Evolutionary conservation across 2,797 vertebrate genomes (phyloP), one percentile per base, ranked within the genome.

Genomic region (Pangasius macronema): DNA sequence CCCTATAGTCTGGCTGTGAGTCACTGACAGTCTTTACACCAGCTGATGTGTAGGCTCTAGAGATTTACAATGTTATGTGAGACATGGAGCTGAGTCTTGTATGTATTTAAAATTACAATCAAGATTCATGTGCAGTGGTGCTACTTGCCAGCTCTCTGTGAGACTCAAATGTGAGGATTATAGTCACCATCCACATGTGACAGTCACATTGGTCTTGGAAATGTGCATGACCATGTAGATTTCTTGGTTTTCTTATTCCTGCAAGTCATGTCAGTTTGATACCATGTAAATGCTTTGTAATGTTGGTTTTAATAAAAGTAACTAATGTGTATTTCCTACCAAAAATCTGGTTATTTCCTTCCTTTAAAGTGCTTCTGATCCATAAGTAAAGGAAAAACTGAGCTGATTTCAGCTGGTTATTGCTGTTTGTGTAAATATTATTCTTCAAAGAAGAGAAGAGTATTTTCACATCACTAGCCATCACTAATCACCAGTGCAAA

Each of bases 291-390:
- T 68, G 82, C 82, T 87, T 91, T 61, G 63, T 88, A 86, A 84
- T 85, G 46, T 84, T 65, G 22, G 57, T 88, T 88, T 68, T 72
- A 90, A 88, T 89, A 89, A 90, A 89, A 82, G 24, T 42, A 24
- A 51, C 14, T 1, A 68, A 53, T 46, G 1, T 55, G 20, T 83
- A n/a, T 70, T 51, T 85, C 11, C 3, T 46, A 24, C 18, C 36
- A 30, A 5, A 39, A 81, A 5, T 63, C 6, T 61, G 36, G 14
- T 59, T 13, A 59, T 59, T 59, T 42, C 14, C 57, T 46, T n/a
- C 14, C 14, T n/a, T 82, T 18, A 42, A 61, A 63, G 39, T 63
- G 8, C 11, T 61, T 63, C 57, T 63, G 80, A 18, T 82, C 39
- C 13, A 46, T 20, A 14, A 61, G 79, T 63, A 82, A 46, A 82